Evolutionary conservation across 2,888 invertebrate species (phyloP), one percentile per base, ranked within the genome.

Genomic region (Aphidoletes aphidimyza): DNA sequence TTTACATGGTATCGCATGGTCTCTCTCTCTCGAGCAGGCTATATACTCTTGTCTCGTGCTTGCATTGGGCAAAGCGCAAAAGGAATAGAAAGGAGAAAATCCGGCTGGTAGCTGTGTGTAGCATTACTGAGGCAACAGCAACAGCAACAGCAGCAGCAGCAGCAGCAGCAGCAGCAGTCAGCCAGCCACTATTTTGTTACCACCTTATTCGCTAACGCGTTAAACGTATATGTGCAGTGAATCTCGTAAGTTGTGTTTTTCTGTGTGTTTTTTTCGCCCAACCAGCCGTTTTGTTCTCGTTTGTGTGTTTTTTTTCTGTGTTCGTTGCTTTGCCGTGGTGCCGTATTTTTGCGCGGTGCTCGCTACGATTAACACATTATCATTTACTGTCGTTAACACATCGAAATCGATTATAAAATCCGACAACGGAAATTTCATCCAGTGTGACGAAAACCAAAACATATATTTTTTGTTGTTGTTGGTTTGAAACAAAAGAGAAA

Each of bases 181-280:
- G n/a, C n/a, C 36, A 78, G 36, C 14, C 81, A 81, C 22, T 81
- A 81, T 81, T 81, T 81, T 1, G 81, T 81, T 81, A 81, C 81
- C 81, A 81, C 81, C 81, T 81, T 81, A 37, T 81, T 69, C 69
- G 69, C 69, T 69, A 30, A 26, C 81, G 81, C 81, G 37, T 81
- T 81, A 81, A 81, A 81, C 81, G 81, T 81, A 36, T 81, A 81
- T 81, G 81, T 81, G 81, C 81, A 81, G 81, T 81, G 81, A 81
- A 81, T 37, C 37, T 81, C 37, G 81, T 81, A 81, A 81, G 81
- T 81, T 81, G 81, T 81, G 81, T 81, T 36, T 81, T 81, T 81
- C 69, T 69, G 34, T 69, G 69, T 69, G 26, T 69, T 69, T 69
- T 69, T 54, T 17, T 54, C n/a, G n/a, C n/a, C n/a, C n/a, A n/a